Conservation (phyloP, 2,797 vertebrate species). For the Leptodactylus fallax region DNA sequence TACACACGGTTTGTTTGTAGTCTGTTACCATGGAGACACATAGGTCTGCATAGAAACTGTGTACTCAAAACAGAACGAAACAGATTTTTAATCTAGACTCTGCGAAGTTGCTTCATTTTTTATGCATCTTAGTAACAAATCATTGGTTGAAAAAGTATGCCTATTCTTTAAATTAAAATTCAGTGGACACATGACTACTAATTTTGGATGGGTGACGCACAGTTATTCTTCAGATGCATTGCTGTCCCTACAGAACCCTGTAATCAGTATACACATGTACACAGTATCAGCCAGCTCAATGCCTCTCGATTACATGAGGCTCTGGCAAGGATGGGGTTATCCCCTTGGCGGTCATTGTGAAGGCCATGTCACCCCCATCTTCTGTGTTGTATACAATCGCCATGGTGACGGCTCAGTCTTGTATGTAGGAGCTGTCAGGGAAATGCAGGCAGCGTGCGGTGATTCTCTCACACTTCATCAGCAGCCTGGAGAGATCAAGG, state of each 20-base stretch:
- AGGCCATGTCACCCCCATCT: neutral
- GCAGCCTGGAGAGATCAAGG: slow-evolving; percentile 22
- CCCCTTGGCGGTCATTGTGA: neutral
- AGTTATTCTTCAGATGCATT: neutral
- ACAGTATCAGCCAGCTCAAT: neutral
- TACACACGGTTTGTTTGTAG: neutral
- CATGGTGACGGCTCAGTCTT: neutral
- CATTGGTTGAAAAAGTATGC: neutral
- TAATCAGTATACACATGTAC: neutral
- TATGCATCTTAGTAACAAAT: no score
- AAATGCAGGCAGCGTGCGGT: neutral
- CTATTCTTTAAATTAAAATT: neutral
- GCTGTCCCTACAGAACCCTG: neutral
- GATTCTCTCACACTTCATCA: slow-evolving; percentile 23
- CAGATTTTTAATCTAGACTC: neutral
- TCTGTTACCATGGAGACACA: neutral
- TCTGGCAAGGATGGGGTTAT: slow-evolving; percentile 6
- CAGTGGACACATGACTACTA: neutral
- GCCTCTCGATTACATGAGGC: neutral
- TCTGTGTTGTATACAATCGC: slow-evolving; percentile 36
- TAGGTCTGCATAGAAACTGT: neutral
- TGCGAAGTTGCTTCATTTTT: neutral
- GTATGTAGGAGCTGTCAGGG: slow-evolving; percentile 8
- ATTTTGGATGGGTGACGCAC: neutral
- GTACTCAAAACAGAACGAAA: neutral